Evolutionary conservation across 2,888 invertebrate species (phyloP), one percentile per base, ranked within the genome.

Genomic region (Lasius platythorax): DNA sequence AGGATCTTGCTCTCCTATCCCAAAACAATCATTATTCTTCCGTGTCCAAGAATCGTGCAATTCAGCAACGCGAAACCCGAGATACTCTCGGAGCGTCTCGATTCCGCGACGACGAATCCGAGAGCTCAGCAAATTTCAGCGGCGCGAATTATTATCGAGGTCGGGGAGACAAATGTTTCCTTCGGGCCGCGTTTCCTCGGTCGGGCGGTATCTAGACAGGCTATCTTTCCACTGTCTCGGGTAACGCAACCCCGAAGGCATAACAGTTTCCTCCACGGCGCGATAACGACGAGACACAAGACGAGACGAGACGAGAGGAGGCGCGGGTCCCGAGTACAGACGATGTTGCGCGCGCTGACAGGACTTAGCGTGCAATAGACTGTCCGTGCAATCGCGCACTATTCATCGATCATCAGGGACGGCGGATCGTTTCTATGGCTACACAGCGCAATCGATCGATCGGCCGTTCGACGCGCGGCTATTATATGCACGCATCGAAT

Each of bases 361-460:
- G 75, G 67, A 76, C 82, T 81, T 76, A 84, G 86, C 89, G 86
- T 86, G 81, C 89, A 86, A 87, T 86, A 86, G 88, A 86, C 87
- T 84, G 83, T 84, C 87, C 86, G 82, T 78, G 78, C 81, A 88
- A 87, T 89, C 85, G 87, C 87, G 82, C 85, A 63, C 87, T 85
- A 81, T 81, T 87, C 87, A 87, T 89, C 89, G 89, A 87, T 89
- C 89, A 86, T 85, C 87, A 85, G 82, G 85, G 84, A 87, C 87
- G 81, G 87, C 82, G 85, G 89, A 89, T 89, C 89, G 87, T 89
- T 89, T 83, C 89, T 89, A 89, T 89, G 89, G 89, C 87, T 89
- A 89, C 89, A 70, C 89, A 72, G 76, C 64, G 67, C 86, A 85
- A 89, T 89, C 89, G 89, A 89, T 89, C 89, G 86, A 88, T 88